Evolutionary conservation across 2,797 vertebrate genomes (phyloP).

Genomic region (Australoheros facetus): DNA sequence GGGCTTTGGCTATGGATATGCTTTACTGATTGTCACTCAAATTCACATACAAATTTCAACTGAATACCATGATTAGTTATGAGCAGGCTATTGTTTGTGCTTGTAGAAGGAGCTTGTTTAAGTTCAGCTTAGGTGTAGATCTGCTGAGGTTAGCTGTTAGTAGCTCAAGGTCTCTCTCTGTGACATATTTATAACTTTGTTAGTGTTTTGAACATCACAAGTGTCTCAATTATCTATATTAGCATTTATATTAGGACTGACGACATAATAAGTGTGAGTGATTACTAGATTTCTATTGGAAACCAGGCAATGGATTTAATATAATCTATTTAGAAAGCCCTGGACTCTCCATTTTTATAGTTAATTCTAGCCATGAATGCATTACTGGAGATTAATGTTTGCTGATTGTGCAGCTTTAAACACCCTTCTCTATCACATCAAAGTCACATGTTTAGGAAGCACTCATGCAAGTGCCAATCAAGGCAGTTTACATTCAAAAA

Average conservation of each 20-base stretch:
- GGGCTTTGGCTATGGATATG: neutral
- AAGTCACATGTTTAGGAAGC: slow-evolving; percentile 23
- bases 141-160: neutral
- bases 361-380: neutral
- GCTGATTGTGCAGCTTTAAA: slow-evolving; percentile 4
- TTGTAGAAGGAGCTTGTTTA: neutral
- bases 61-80: neutral
- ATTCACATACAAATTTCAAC: neutral
- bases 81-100: neutral
- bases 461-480: slow-evolving; percentile 49
- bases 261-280: neutral
- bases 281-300: neutral
- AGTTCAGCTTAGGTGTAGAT: neutral
- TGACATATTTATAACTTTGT: neutral
- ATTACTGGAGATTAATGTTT: slow-evolving; percentile 9
- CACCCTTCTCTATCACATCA: neutral
- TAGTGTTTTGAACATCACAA: neutral
- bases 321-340: neutral
- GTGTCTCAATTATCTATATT: neutral
- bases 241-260: neutral
- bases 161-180: neutral
- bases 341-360: neutral
- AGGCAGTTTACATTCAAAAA: slow-evolving; percentile 57
- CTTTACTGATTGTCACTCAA: neutral
- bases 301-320: neutral